Evolutionary conservation across 2,113 vertebrate genomes (phyloP).

Genomic region (Eira barbara): DNA sequence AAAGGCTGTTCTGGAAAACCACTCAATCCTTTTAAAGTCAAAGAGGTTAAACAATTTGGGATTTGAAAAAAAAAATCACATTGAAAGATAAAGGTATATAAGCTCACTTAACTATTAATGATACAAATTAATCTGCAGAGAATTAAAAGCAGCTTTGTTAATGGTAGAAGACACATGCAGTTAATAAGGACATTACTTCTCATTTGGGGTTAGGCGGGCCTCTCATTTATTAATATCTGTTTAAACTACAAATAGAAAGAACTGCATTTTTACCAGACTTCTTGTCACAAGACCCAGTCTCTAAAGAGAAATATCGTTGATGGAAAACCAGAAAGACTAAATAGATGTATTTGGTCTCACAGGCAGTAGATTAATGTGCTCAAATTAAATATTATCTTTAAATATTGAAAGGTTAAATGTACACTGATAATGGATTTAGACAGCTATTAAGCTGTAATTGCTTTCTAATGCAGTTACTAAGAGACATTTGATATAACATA

Average conservation of each 20-base stretch:
- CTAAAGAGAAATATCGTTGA: constrained; percentile 77
- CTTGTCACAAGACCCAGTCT: constrained; percentile 68
- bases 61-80: constrained; percentile 42
- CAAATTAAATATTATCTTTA: constrained; percentile 97
- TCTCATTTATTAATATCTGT: constrained; percentile 66
- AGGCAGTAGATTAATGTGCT: constrained; percentile 90
- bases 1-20: constrained; percentile 40
- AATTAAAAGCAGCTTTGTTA: constrained; percentile 54
- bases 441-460: constrained; percentile 95
- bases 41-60: constrained; percentile 63
- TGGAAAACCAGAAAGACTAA: constrained; percentile 83
- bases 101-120: constrained; percentile 60
- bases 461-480: constrained; percentile 94
- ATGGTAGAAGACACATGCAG: neutral
- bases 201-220: constrained; percentile 52
- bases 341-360: constrained; percentile 86
- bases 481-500: constrained; percentile 92
- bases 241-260: constrained; percentile 58
- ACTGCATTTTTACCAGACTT: constrained; percentile 56
- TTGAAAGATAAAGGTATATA: constrained; percentile 52
- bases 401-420: constrained; percentile 98
- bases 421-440: constrained; percentile 95
- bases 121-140: constrained; percentile 56
- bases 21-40: constrained; percentile 21
- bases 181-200: constrained; percentile 49